Evolutionary conservation across 2,797 vertebrate genomes (phyloP).

Genomic region (Dallia pectoralis): DNA sequence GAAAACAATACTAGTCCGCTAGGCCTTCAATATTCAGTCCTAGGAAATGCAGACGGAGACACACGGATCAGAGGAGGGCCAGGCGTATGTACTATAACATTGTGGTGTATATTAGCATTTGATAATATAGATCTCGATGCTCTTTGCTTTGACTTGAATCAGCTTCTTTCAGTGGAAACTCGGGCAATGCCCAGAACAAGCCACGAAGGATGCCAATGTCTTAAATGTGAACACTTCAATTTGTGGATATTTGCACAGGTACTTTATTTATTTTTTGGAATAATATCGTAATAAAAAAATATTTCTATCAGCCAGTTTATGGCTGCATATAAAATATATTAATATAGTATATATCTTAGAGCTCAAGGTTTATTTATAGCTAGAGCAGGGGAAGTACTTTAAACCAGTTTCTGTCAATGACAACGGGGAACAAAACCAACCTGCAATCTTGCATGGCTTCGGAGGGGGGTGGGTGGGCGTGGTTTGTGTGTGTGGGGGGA

Average conservation of each 20-base stretch:
- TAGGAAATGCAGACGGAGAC: slow-evolving; percentile 53
- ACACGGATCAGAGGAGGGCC: slow-evolving; percentile 51
- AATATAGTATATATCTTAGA: slow-evolving; percentile 86
- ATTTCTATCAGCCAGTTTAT: slow-evolving; percentile 79
- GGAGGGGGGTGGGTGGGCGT: slow-evolving; percentile 62
- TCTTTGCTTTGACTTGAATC: slow-evolving; percentile 84
- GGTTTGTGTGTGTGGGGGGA: slow-evolving; percentile 41
- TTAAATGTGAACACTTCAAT: slow-evolving; percentile 87
- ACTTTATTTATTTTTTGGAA: slow-evolving; percentile 86
- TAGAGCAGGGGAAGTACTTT: slow-evolving; percentile 79
- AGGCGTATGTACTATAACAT: slow-evolving; percentile 66
- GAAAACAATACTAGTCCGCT: slow-evolving; percentile 33
- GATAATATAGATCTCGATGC: slow-evolving; percentile 79
- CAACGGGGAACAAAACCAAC: slow-evolving; percentile 73
- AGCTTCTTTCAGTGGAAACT: slow-evolving; percentile 75
- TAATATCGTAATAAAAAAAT: slow-evolving; percentile 77
- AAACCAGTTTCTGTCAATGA: slow-evolving; percentile 77
- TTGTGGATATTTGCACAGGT: slow-evolving; percentile 87
- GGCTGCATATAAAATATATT: slow-evolving; percentile 82
- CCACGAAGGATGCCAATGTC: slow-evolving; percentile 81
- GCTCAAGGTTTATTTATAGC: slow-evolving; percentile 84
- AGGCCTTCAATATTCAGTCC: slow-evolving; percentile 11
- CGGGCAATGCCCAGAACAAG: slow-evolving; percentile 69
- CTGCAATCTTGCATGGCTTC: slow-evolving; percentile 79
- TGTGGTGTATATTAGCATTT: slow-evolving; percentile 77